phyloP scores from a whole-genome alignment of 2,797 vertebrate genomes.

The Hirundo rustica region DNA sequence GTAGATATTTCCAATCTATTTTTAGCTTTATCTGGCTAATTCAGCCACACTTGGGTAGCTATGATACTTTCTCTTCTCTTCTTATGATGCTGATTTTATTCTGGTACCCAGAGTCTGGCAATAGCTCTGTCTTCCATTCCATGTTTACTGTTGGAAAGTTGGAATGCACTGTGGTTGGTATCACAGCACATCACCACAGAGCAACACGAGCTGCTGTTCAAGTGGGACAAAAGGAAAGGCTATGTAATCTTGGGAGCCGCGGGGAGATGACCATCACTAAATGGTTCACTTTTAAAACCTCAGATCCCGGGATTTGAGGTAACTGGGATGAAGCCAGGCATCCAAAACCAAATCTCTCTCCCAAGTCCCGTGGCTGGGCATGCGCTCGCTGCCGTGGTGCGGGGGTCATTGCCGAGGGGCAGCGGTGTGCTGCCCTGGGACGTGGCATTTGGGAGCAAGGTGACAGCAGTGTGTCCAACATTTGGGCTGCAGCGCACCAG shows the following conservation, averaged over 20 bases:
- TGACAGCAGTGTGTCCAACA: background rate
- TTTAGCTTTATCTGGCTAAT: background rate
- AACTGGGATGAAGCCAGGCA: background rate
- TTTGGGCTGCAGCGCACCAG: background rate
- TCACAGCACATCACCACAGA: background rate
- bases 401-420: background rate
- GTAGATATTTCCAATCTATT: background rate
- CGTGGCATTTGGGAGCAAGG: background rate
- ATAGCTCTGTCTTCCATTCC: background rate
- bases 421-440: background rate
- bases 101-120: background rate
- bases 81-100: background rate
- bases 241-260: accelerated
- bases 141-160: background rate
- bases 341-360: background rate
- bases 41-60: background rate
- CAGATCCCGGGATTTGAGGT: background rate
- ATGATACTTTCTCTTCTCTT: background rate
- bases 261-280: background rate
- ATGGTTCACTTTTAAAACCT: background rate
- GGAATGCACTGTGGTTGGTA: background rate
- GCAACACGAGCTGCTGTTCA: background rate
- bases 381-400: background rate
- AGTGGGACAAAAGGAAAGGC: background rate
- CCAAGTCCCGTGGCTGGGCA: background rate